Base-by-base conservation (phyloP, 2,888 invertebrate species). In the Stramonita haemastoma region DNA sequence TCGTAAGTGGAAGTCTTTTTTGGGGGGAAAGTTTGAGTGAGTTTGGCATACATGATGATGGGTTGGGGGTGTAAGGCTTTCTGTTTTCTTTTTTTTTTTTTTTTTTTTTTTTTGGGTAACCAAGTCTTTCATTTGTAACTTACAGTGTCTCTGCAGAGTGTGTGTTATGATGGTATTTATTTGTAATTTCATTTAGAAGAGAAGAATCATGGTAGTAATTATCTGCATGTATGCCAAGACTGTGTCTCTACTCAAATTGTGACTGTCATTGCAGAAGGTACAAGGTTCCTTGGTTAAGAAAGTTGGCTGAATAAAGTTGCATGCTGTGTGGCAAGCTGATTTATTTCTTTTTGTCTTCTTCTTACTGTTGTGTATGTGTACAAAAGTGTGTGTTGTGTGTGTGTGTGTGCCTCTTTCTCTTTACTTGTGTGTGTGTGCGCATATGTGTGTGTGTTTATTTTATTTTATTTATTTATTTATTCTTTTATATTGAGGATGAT, bases 101-200 rank as follows among this genome's bases (percentile, higher is more conserved):
- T 46, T 46, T 46, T 46, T 46, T 46, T 46, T 46, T 46, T 2
- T 2, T 46, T 2, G 46, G 2, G n/a, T n/a, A 34, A 86, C 86
- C 86, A 66, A 22, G 86, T 86, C 86, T 86, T 86, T 86, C 86
- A 86, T 66, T 60, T 34, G 34, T 66, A 66, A 86, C 66, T 66
- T 66, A 86, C 60, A 34, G 86, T 66, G 86, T 86, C 86, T 86
- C 86, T 22, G 8, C 86, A 32, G 57, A 34, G 22, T 86, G 81
- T 85, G 32, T 60, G 60, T 32, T 60, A 57, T 86, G 66, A 34
- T 34, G 86, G 86, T 34, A 60, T 86, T 32, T 86, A 86, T 57
- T 86, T 83, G 81, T 26, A 83, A 11, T 29, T 1, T 32, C 17
- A 11, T 32, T 5, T 11, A 79, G 32, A 34, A 22, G 17, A 34